These are phyloP conservation scores for Leuciscus waleckii DNA, from an alignment of 2,797 vertebrate genomes.

Conservation along the genomic window DNA sequence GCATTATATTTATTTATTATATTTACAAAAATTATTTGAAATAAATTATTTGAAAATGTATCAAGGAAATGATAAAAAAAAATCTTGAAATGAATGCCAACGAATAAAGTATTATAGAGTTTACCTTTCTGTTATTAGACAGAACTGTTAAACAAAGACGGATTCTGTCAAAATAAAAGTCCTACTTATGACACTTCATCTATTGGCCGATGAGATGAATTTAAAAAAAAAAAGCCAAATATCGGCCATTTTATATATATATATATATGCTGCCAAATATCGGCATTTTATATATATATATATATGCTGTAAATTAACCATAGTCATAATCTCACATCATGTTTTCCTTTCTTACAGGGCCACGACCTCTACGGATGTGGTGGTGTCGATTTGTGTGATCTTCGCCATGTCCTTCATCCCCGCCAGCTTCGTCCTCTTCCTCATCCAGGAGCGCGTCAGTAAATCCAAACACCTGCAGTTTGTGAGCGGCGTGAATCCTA, in stretches of 20 bases:
- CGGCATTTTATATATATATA: too few species aligned
- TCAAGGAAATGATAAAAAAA: background rate
- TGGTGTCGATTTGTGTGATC: slow-evolving; percentile 98
- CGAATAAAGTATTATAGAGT: background rate
- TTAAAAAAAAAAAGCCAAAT: too few species aligned
- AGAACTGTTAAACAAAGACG: background rate
- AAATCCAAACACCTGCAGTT: slow-evolving; percentile 98
- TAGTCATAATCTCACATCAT: background rate
- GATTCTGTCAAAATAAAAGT: background rate
- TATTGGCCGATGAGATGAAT: too few species aligned
- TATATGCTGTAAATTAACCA: background rate
- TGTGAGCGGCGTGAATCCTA: slow-evolving; percentile 94
- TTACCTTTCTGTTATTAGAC: background rate
- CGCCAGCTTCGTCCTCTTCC: slow-evolving; percentile 97
- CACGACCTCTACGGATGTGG: slow-evolving; percentile 91
- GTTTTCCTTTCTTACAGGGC: slow-evolving; percentile 37
- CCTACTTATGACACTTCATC: too few species aligned
- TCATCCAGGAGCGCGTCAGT: slow-evolving; percentile 97
- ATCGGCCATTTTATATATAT: too few species aligned
- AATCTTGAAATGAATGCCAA: background rate
- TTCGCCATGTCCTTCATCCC: slow-evolving; percentile 99
- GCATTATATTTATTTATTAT: background rate
- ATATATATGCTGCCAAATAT: too few species aligned
- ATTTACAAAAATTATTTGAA: background rate
- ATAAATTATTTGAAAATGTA: background rate